Percentiles rank a stretch among this genome's conserved stretches.
Conservation (phyloP, 2,888 invertebrate species). For the Lithophane semibrunnea region DNA sequence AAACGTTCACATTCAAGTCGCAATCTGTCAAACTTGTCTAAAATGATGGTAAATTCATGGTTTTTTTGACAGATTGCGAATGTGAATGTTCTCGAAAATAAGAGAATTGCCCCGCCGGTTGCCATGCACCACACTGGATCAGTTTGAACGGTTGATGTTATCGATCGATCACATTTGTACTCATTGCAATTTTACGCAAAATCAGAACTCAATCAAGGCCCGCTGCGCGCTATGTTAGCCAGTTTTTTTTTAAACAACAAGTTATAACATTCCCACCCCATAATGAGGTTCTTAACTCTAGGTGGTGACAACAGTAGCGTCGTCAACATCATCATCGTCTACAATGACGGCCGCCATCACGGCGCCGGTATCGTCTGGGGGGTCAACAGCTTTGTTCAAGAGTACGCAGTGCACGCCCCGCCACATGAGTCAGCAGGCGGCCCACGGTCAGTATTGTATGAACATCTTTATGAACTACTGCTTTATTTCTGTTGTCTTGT, state of each 20-base stretch:
- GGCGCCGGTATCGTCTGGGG: conserved; percentile 69
- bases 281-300: conserved; percentile 38
- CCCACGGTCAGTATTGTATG: conserved; percentile 74
- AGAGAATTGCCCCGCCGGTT: no score
- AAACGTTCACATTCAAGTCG: no score
- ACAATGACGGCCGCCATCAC: conserved; percentile 74
- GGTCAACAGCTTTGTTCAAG: conserved; percentile 76
- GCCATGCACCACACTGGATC: no score
- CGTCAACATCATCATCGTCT: conserved; percentile 75
- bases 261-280: background rate
- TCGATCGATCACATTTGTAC: background rate
- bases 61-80: no score
- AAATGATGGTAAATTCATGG: no score
- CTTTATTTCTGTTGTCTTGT: conserved; percentile 22
- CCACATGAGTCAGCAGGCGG: conserved; percentile 79
- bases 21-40: no score
- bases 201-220: background rate
- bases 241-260: background rate
- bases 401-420: conserved; percentile 74
- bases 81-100: no score
- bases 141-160: background rate
- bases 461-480: conserved; percentile 28
- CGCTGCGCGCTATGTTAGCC: background rate
- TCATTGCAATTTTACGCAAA: background rate
- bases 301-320: conserved; percentile 82